phyloP scores from a whole-genome alignment of 2,797 vertebrate genomes.

The Masticophis lateralis region DNA sequence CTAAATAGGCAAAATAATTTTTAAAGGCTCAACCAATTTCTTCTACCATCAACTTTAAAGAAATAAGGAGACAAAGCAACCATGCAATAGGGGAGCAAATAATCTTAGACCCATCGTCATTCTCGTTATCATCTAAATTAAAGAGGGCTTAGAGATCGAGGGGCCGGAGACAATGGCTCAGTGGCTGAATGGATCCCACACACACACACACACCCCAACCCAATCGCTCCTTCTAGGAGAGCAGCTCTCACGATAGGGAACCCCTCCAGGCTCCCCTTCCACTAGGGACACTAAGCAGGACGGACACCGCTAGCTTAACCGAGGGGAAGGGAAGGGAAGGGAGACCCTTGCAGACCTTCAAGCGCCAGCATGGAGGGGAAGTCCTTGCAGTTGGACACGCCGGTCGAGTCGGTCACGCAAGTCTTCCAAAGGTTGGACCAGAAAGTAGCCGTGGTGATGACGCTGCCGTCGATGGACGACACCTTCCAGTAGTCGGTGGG shows the following conservation, averaged over 20 bases:
- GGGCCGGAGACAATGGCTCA: background rate
- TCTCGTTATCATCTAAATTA: background rate
- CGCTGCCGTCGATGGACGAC: slow-evolving; percentile 87
- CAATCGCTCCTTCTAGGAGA: background rate
- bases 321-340: background rate
- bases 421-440: slow-evolving; percentile 96
- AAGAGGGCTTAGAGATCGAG: background rate
- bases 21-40: background rate
- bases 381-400: slow-evolving; percentile 94
- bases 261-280: background rate
- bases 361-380: slow-evolving; percentile 93
- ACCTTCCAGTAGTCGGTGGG: slow-evolving; percentile 97
- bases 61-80: background rate
- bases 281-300: background rate
- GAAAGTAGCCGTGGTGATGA: slow-evolving; percentile 93
- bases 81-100: background rate
- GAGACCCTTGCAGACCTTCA: slow-evolving; percentile 75
- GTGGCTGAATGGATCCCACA: background rate
- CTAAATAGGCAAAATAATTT: background rate
- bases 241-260: background rate
- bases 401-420: slow-evolving; percentile 95
- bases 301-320: too few species aligned
- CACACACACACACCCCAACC: background rate
- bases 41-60: background rate
- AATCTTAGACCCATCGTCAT: too few species aligned